Evolutionary conservation across 1,140 invertebrate genomes (phyloP), one percentile per base, ranked within the genome.

Genomic region (Zaprionus nigranus): DNA sequence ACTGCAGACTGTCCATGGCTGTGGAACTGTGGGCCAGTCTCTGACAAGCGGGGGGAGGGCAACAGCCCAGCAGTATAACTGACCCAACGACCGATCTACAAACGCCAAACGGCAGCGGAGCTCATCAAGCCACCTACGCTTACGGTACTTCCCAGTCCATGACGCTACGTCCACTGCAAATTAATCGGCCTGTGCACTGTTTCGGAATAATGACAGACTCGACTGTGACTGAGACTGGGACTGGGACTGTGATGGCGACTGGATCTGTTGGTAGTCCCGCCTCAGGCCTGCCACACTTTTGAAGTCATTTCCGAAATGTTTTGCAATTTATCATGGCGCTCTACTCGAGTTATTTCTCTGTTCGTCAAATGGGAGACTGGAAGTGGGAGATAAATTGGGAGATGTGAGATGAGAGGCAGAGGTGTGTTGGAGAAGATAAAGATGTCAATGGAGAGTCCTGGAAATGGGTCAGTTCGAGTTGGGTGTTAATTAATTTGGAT

Each of bases 111-210:
- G 64, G 72, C 83, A 87, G 78, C 78, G 66, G 83, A 86, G 66
- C 83, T 78, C 84, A 81, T 88, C 80, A 88, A 87, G 73, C 84
- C 83, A 83, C 83, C 83, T 88, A 88, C 83, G 83, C 80, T 87
- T 87, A 81, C 83, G 83, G 83, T 87, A 87, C 80, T 78, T 82
- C 64, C 13, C 56, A 34, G 56, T 51, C 46, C 13, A 51, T 51
- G 56, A 60, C 13, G 46, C 59, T 46, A 68, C 65, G 62, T 51
- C 68, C 53, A 58, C 78, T 78, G 84, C 73, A 83, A 87, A 87
- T 87, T 87, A 87, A 87, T 87, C 84, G 85, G 73, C 20, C 70
- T 57, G 57, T 68, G 51, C 79, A 69, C 59, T 71, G 68, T 79
- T 56, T 76, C 60, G 64, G 75, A 67, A 74, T 79, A 79, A 79